Conservation (phyloP, 2,797 vertebrate genomes). For the Gorsachius magnificus region DNA sequence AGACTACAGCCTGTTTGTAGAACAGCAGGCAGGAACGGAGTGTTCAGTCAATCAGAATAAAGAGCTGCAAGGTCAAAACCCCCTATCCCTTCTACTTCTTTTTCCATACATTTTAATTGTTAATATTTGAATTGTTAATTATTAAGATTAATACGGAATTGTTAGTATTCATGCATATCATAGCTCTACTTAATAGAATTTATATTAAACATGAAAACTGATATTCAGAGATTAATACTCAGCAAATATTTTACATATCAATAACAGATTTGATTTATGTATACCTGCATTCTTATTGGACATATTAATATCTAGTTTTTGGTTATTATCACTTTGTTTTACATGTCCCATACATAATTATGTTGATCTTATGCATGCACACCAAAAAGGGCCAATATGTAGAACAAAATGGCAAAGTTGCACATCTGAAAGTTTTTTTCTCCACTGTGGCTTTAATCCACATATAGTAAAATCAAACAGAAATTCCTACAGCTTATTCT, state of each 20-base stretch:
- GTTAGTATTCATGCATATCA: background rate
- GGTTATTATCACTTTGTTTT: background rate
- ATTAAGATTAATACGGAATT: background rate
- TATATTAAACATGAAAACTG: background rate
- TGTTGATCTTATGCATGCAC: background rate
- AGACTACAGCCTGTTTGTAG: background rate
- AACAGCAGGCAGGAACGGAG: background rate
- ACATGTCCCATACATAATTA: background rate
- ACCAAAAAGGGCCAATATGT: background rate
- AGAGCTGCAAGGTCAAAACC: background rate
- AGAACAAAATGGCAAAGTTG: background rate
- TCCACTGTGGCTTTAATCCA: background rate
- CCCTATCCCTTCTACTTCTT: background rate
- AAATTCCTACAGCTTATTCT: background rate
- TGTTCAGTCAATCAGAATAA: background rate
- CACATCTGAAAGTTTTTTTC: background rate
- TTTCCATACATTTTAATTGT: background rate
- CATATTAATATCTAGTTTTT: background rate
- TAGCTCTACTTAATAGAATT: background rate
- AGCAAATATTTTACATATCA: background rate
- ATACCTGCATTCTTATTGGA: background rate
- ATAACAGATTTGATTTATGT: background rate
- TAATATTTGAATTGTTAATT: background rate
- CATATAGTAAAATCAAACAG: background rate
- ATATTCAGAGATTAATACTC: background rate